Evolutionary conservation across 2,888 invertebrate species (phyloP), one percentile per base, ranked within the genome.

Genomic region (Cepaea hortensis): DNA sequence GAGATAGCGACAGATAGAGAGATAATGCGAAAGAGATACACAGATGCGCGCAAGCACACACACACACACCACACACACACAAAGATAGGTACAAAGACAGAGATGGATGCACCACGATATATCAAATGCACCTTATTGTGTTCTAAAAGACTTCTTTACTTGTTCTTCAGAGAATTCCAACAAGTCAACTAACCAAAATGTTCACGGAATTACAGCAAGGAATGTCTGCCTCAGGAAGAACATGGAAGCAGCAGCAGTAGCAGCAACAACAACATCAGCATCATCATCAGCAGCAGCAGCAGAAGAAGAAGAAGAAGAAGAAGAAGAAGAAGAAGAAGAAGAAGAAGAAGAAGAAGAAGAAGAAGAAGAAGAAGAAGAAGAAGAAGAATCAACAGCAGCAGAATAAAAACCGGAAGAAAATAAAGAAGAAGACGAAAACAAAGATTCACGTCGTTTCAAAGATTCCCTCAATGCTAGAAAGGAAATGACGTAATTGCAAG

Each of bases 301-400:
- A n/a, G 80, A 61, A 61, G 61, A 55, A 61, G 80, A 61, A 61
- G 80, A 80, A 61, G 80, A 80, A 80, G 80, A 61, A 61, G 61
- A 55, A 61, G 80, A 61, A 61, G 80, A 80, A 61, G 80, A 80
- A 80, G 80, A 80, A 80, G 55, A 80, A 80, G 80, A 80, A 80
- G 77, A 77, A 75, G 83, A 83, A 79, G 85, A 62, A 55, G 70
- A 72, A 70, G 61, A 85, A 72, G 76, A 23, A 35, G 80, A 87
- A 65, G 68, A 48, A 84, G 50, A 73, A 55, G 50, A 50, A 81
- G 62, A 82, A 46, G 23, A 72, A 85, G 20, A 77, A 65, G 68
- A 61, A 62, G n/a, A 72, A 79, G 46, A 46, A 81, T 61, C 55
- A 15, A 76, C 15, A 76, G 76, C 11, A 62, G 70, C 13, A 61